Percentiles rank a stretch among this genome's conserved stretches.
phyloP scores from a whole-genome alignment of 2,113 vertebrate species.

The Carassius carassius region DNA sequence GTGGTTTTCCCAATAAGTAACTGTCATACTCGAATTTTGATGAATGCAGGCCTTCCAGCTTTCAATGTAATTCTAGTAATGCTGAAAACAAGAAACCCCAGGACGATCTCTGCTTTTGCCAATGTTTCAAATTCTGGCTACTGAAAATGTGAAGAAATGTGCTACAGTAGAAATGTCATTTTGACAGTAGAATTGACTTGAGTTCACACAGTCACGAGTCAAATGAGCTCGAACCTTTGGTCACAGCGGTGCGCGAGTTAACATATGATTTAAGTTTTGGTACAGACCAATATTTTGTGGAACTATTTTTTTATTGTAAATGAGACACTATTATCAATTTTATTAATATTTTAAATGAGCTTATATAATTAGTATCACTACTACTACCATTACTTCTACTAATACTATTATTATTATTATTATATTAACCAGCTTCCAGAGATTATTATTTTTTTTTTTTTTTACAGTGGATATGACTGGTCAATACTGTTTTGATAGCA shows the following conservation, averaged over 20 bases:
- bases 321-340: background rate
- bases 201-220: background rate
- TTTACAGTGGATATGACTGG: no score
- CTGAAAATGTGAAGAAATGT: no score
- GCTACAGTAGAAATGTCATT: background rate
- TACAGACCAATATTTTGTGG: background rate
- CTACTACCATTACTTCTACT: no score
- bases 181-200: background rate
- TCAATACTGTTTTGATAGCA: background rate
- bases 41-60: slow-evolving; percentile 32
- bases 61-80: slow-evolving; percentile 6
- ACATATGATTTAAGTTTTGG: background rate
- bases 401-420: no score
- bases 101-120: background rate
- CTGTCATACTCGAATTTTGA: slow-evolving; percentile 14
- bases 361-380: no score
- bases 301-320: no score
- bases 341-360: background rate
- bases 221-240: background rate
- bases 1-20: slow-evolving; percentile 19
- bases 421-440: no score
- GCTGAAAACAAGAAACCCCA: no score
- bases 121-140: background rate
- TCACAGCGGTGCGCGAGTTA: no score
- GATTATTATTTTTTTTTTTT: no score